phyloP scores from a whole-genome alignment of 2,113 vertebrate species.

The Chloropsis cyanopogon region DNA sequence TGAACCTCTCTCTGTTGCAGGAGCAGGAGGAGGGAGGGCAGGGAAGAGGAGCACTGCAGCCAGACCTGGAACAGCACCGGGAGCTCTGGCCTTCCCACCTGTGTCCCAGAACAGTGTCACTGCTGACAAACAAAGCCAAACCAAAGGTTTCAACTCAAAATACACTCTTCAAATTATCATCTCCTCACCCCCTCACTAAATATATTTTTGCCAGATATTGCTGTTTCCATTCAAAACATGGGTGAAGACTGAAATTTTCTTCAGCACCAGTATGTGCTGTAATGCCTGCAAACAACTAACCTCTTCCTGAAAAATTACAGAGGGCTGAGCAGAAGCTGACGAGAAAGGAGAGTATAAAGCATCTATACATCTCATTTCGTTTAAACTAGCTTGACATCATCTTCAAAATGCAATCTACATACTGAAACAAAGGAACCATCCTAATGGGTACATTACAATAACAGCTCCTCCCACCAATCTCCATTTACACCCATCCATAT shows the following conservation, averaged over 20 bases:
- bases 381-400: neutral
- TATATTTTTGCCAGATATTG: neutral
- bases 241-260: neutral
- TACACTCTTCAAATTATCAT: neutral
- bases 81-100: neutral
- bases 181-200: neutral
- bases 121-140: neutral
- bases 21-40: neutral
- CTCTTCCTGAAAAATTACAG: neutral
- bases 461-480: slow-evolving; percentile 4
- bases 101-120: fast-evolving
- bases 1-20: neutral
- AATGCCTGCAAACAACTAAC: neutral
- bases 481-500: slow-evolving; percentile 27
- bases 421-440: neutral
- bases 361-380: neutral
- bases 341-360: neutral
- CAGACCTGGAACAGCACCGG: fast-evolving
- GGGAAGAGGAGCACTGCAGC: neutral
- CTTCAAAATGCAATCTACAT: neutral
- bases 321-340: neutral
- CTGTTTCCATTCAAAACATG: neutral
- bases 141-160: neutral
- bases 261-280: neutral
- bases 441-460: neutral